Percentiles rank a stretch among this genome's conserved stretches.
These are phyloP conservation scores for Plebejus argus DNA, from an alignment of 2,888 invertebrate genomes.

Conservation along the genomic window DNA sequence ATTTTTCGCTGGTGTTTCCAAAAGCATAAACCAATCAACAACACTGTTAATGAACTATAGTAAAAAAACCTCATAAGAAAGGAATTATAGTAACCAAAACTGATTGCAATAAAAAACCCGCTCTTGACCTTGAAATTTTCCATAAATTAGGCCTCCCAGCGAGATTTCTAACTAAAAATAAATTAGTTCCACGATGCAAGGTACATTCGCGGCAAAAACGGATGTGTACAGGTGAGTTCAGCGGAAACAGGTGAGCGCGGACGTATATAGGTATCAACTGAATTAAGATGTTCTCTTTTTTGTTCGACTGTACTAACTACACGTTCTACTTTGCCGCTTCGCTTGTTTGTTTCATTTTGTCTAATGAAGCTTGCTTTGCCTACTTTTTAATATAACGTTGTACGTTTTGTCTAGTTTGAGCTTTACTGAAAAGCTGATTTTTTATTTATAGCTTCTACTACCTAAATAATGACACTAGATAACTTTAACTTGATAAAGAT, in stretches of 20 bases:
- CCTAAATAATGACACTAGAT: too few relatives aligned
- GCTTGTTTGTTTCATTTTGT: not conserved
- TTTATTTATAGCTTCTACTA: not conserved
- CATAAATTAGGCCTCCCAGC: not conserved
- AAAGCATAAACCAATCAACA: too few relatives aligned
- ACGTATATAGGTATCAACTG: slow-evolving; percentile 41
- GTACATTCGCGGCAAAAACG: slow-evolving; percentile 32
- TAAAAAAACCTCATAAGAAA: too few relatives aligned
- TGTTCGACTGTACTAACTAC: slow-evolving; percentile 1
- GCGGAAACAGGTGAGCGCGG: slow-evolving; percentile 47
- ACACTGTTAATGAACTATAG: too few relatives aligned
- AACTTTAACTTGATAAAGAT: too few relatives aligned
- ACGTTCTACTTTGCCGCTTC: slow-evolving; percentile 1
- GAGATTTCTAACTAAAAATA: slow-evolving; percentile 7
- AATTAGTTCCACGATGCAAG: slow-evolving; percentile 8
- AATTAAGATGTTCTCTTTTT: slow-evolving; percentile 34
- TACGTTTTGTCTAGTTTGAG: not conserved
- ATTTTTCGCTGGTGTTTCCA: too few relatives aligned
- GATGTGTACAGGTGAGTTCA: slow-evolving; percentile 38
- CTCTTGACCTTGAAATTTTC: not conserved
- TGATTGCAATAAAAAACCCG: not conserved
- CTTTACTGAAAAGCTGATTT: not conserved
- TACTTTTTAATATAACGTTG: not conserved
- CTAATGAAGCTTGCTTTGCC: not conserved
- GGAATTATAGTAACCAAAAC: not conserved